A percentile compares a stretch with the other conserved stretches of the same genome.
phyloP scores from a whole-genome alignment of 2,113 vertebrate genomes.

The Rhagologus leucostigma region DNA sequence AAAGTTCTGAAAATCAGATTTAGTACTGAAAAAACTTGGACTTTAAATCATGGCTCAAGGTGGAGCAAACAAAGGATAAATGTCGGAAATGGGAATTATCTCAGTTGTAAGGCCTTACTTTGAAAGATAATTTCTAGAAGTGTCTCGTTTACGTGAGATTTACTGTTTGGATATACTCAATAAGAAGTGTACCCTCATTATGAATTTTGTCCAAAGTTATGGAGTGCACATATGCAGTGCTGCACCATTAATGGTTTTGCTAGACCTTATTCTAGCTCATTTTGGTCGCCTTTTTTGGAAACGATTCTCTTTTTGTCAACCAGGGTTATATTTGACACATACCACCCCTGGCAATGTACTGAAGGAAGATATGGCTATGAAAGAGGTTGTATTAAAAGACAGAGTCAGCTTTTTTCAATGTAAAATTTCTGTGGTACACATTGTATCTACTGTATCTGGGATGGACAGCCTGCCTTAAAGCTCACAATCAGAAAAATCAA shows the following conservation, averaged over 20 bases:
- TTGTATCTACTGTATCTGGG: not conserved
- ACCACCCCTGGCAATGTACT: not conserved
- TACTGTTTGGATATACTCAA: not conserved
- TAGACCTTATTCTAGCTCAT: not conserved
- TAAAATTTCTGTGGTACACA: not conserved
- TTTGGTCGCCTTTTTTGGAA: not conserved
- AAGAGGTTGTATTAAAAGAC: not conserved
- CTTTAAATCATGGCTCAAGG: not conserved
- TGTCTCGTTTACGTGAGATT: not conserved
- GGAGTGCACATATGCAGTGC: not conserved
- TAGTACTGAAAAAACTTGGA: not conserved
- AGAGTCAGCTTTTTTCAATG: not conserved
- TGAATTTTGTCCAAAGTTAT: not conserved
- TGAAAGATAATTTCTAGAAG: not conserved
- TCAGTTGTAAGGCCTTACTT: not conserved
- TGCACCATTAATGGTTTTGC: not conserved
- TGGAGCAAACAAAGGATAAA: not conserved
- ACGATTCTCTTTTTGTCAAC: not conserved
- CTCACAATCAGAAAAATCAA: not conserved
- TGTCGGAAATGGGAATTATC: not conserved
- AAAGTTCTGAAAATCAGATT: not conserved
- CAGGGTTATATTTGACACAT: not conserved
- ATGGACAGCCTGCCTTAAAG: not conserved
- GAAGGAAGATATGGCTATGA: not conserved
- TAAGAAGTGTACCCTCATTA: not conserved